Percentiles rank a stretch among this genome's conserved stretches.
Conservation (phyloP, 2,113 vertebrate genomes). For the Ceyx margarethae region DNA sequence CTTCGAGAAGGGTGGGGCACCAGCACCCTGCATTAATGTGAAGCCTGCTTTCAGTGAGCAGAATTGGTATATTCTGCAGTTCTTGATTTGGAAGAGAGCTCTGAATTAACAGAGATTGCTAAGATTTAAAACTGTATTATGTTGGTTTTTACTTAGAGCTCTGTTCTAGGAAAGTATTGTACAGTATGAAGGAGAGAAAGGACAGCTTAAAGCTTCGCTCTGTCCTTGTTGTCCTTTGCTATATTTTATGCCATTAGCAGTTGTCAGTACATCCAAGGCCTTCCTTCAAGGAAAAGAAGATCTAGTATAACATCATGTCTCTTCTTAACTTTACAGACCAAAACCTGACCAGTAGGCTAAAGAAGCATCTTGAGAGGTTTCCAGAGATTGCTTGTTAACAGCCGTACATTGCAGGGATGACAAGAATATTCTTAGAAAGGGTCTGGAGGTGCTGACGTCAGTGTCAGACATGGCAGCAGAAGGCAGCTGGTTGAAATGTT, state of each 20-base stretch:
- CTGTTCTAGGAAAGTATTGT: not conserved
- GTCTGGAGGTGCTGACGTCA: not conserved
- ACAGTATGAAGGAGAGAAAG: not conserved
- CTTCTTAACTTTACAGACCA: not conserved
- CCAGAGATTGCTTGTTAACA: not conserved
- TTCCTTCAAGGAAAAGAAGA: not conserved
- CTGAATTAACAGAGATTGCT: not conserved
- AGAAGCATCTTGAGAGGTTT: not conserved
- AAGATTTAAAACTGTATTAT: not conserved
- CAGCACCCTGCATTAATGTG: not conserved
- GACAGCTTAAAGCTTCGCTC: not conserved
- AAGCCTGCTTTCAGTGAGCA: conserved; percentile 20
- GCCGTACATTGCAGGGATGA: not conserved
- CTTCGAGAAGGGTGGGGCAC: conserved; percentile 26
- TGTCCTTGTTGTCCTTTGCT: not conserved
- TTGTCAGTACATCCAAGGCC: not conserved
- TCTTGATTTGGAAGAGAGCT: not conserved
- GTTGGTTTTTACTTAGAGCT: not conserved
- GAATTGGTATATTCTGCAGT: conserved; percentile 1
- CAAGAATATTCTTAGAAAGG: not conserved
- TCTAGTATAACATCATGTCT: not conserved
- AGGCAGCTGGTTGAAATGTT: not conserved
- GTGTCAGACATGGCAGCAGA: not conserved
- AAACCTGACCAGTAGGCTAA: not conserved
- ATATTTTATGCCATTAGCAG: not conserved